A percentile compares a stretch with the other conserved stretches of the same genome.
phyloP scores from a whole-genome alignment of 2,113 vertebrate genomes.

The Eonycteris spelaea region DNA sequence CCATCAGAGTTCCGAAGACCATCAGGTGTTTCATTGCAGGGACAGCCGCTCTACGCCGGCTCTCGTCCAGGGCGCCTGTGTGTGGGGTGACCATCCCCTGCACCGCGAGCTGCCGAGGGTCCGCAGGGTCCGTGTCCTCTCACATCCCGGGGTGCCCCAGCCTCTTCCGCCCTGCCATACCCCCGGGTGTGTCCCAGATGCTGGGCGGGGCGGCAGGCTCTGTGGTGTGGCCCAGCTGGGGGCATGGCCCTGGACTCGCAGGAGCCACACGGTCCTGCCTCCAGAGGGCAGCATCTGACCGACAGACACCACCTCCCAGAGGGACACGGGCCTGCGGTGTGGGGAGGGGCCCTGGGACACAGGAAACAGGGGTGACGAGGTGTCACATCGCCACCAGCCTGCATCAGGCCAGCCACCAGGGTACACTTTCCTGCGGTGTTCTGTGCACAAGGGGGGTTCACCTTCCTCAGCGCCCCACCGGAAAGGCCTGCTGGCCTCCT shows the following conservation, averaged over 20 bases:
- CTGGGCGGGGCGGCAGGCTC: too few species aligned
- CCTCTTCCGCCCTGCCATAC: too few species aligned
- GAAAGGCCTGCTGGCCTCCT: fast-evolving
- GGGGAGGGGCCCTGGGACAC: neutral
- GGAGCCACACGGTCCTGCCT: neutral
- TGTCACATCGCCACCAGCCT: fast-evolving
- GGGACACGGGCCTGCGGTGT: neutral
- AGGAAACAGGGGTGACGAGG: neutral
- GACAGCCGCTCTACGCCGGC: fast-evolving
- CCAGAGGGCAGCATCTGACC: neutral
- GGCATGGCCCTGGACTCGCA: too few species aligned
- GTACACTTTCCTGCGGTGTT: neutral
- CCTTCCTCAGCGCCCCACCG: neutral
- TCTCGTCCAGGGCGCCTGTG: too few species aligned
- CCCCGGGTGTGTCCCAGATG: neutral
- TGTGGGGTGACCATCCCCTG: too few species aligned
- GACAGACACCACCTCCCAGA: neutral
- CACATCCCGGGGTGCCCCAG: neutral
- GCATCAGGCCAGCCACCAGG: neutral
- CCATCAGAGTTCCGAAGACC: neutral
- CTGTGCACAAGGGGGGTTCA: too few species aligned
- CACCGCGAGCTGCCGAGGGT: too few species aligned
- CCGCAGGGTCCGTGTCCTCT: neutral
- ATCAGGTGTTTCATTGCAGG: neutral
- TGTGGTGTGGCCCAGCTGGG: too few species aligned